These are phyloP conservation scores for Mesocricetus auratus DNA, from an alignment of 2,113 vertebrate species.

Conservation along the genomic window DNA sequence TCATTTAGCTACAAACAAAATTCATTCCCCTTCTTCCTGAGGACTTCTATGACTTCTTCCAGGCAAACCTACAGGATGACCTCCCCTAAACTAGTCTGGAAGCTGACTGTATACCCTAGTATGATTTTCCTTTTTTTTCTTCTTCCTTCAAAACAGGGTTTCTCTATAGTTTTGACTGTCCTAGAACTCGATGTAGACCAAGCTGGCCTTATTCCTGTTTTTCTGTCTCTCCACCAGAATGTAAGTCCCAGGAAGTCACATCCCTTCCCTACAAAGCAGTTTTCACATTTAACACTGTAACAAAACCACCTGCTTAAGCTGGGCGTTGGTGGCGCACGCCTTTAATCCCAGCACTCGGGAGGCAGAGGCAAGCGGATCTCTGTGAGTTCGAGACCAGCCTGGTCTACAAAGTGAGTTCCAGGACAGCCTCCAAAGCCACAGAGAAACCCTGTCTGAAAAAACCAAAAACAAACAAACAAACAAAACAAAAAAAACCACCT, in stretches of 20 bases:
- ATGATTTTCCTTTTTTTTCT: no score
- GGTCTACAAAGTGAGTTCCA: no score
- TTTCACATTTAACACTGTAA: background rate
- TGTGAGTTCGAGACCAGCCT: no score
- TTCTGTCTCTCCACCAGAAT: background rate
- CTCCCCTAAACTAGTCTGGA: background rate
- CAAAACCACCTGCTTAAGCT: background rate
- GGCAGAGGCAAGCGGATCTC: no score
- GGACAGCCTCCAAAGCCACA: no score
- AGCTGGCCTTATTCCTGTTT: background rate
- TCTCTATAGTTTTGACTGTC: background rate
- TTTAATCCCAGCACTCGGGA: no score
- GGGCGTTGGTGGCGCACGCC: no score
- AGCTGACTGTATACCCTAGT: background rate
- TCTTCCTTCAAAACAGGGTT: background rate
- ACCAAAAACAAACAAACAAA: no score
- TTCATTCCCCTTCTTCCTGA: background rate
- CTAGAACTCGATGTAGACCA: background rate
- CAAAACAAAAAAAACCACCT: no score
- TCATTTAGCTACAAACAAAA: background rate
- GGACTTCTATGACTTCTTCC: background rate
- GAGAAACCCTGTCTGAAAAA: no score
- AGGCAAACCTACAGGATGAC: background rate
- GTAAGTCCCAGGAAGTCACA: background rate
- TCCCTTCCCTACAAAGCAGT: background rate